Evolutionary conservation across 2,797 vertebrate genomes (phyloP), one percentile per base, ranked within the genome.

Genomic region (Danio tinwini): DNA sequence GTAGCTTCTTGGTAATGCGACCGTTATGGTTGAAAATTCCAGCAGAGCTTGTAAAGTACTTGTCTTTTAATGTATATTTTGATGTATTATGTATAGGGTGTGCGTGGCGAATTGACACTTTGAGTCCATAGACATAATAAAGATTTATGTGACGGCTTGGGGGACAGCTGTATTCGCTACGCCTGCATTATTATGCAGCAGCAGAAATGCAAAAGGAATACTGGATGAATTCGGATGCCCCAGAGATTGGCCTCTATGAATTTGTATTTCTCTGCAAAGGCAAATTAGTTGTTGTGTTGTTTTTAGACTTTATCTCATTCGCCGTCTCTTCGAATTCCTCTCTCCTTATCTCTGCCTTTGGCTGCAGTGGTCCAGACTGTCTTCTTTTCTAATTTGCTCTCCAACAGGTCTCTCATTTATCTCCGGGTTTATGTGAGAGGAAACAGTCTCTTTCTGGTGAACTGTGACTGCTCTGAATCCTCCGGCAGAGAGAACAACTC

Each of bases 91-190:
- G 62, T 63, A 83, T 85, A 71, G 73, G 45, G 11, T 42, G 52
- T 70, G 65, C 59, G 29, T 29, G 50, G 81, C 37, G 76, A 88
- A 82, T 80, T 82, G n/a, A 39, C 74, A 73, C 84, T 81, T 56
- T 68, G 55, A 83, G 68, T 83, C 77, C 64, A 58, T 63, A 81
- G 62, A 81, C 67, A 82, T 87, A 82, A 90, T 88, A 77, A 88
- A 86, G 86, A 91, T 87, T 83, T 86, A 88, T 90, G 80, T 14
- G 1, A 47, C 7, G 50, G 83, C 85, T 83, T 83, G 85, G 85
- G 70, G 70, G 16, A 63, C 83, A 88, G 85, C 74, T 81, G 78
- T 85, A 83, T 87, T 86, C 78, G 78, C 72, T 83, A 78, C 58
- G 58, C 75, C 84, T 87, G 84, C 86, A 87, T 91, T 88, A 87